A percentile compares a stretch with the other conserved stretches of the same genome.
These are phyloP conservation scores for Agrotis segetum DNA, from an alignment of 2,888 invertebrate genomes.

Conservation along the genomic window DNA sequence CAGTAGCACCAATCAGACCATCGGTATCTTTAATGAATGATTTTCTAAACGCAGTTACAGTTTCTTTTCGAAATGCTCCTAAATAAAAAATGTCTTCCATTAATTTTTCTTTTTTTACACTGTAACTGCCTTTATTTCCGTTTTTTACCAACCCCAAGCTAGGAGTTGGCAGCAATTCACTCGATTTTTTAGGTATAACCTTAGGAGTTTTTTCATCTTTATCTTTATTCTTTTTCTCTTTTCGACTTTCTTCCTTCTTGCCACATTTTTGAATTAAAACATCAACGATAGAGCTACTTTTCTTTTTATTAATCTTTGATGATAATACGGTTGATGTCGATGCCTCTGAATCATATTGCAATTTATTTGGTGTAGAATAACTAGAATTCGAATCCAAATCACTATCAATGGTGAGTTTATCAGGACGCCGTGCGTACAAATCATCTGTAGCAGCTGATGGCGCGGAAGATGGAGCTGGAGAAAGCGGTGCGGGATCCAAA, in stretches of 20 bases:
- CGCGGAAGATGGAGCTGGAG: conserved; percentile 92
- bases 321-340: conserved; percentile 93
- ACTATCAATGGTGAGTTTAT: conserved; percentile 90
- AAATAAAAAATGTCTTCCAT: conserved; percentile 91
- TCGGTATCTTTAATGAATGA: conserved; percentile 92
- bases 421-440: conserved; percentile 83
- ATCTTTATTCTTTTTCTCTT: conserved; percentile 87
- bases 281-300: conserved; percentile 92
- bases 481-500: conserved; percentile 93
- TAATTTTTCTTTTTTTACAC: conserved; percentile 86
- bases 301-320: conserved; percentile 86
- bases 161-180: conserved; percentile 92
- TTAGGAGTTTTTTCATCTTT: conserved; percentile 91
- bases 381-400: conserved; percentile 93
- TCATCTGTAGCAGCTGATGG: conserved; percentile 92
- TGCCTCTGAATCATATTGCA: conserved; percentile 93
- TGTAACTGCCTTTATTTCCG: conserved; percentile 82
- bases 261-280: conserved; percentile 93
- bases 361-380: conserved; percentile 90
- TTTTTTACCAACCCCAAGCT: conserved; percentile 88
- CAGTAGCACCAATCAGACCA: conserved; percentile 90
- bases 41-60: conserved; percentile 92
- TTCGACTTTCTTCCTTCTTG: conserved; percentile 89
- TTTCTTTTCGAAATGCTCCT: conserved; percentile 93
- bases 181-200: conserved; percentile 90